Evolutionary conservation across 2,888 invertebrate species (phyloP), one percentile per base, ranked within the genome.

Genomic region (Dryobotodes eremita): DNA sequence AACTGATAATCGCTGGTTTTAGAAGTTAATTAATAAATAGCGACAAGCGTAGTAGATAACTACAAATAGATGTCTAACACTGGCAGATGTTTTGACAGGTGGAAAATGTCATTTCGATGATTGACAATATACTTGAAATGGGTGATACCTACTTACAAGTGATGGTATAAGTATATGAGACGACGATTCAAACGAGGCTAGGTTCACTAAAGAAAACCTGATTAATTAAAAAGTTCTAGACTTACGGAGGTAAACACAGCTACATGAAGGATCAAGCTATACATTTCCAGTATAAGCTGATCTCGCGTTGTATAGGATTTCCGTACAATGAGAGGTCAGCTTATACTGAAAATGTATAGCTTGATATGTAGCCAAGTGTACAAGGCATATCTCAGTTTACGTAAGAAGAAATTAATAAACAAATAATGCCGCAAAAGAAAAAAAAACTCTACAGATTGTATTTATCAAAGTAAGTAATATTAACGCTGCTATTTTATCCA

Each of bases 11-110:
- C 65, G 83, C 85, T 83, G 69, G 85, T 88, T 89, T 91, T 89
- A 90, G 91, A 90, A 86, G 86, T 87, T 87, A 88, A 89, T 89
- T 86, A 89, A 89, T 90, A 90, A 90, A 91, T 89, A 88, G 86
- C 71, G 89, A 90, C 80, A 82, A 77, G 73, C 70, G 68, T 31
- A 62, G 36, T 73, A 73, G 81, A 84, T 86, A 88, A 76, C 78
- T 75, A 82, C 64, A 23, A 64, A 66, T 64, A 81, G 82, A 68
- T 79, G 76, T 77, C 71, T 82, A 69, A 79, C 72, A 79, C 55
- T 77, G 81, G 65, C 26, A 75, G 59, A 59, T 75, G 55, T 76
- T 77, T 65, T 71, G 57, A 72, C 74, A 73, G 72, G 61, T 77
- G 64, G 20, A 71, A 61, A 79, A 77, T 79, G 71, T 80, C 72